These are phyloP conservation scores for Mus musculus DNA, from an alignment of 2,113 vertebrate genomes.

Conservation along the genomic window DNA sequence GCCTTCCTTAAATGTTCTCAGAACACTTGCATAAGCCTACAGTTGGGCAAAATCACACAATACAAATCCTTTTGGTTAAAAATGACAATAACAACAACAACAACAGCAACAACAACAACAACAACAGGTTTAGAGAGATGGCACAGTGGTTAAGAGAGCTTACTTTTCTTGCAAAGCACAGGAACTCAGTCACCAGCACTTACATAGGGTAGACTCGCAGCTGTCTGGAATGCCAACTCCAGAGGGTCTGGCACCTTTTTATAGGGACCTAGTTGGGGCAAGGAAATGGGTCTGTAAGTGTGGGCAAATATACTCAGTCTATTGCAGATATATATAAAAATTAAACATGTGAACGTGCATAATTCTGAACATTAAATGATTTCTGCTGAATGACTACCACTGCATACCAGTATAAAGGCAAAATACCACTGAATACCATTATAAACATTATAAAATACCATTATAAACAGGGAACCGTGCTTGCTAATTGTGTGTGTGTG, in stretches of 20 bases:
- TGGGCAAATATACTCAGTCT: not conserved
- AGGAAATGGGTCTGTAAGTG: not conserved
- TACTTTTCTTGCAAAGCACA: not conserved
- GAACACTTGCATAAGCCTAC: not conserved
- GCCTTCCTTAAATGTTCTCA: not conserved
- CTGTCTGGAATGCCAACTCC: not conserved
- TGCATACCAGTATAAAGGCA: not conserved
- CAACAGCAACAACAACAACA: not conserved
- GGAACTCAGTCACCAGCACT: not conserved
- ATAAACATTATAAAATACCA: too few species aligned
- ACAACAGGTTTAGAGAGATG: not conserved
- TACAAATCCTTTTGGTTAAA: not conserved
- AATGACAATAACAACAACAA: not conserved
- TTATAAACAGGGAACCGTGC: not conserved
- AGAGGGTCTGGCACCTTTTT: too few species aligned
- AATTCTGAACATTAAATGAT: not conserved
- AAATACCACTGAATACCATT: not conserved
- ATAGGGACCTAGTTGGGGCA: not conserved
- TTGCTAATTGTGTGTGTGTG: not conserved
- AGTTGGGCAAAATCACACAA: not conserved
- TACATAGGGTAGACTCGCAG: not conserved
- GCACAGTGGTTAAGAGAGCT: not conserved
- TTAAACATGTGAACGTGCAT: not conserved
- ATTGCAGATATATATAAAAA: not conserved
- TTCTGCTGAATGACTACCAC: not conserved